Base-by-base conservation (phyloP, 2,888 invertebrate species). In the Cenopis cana region DNA sequence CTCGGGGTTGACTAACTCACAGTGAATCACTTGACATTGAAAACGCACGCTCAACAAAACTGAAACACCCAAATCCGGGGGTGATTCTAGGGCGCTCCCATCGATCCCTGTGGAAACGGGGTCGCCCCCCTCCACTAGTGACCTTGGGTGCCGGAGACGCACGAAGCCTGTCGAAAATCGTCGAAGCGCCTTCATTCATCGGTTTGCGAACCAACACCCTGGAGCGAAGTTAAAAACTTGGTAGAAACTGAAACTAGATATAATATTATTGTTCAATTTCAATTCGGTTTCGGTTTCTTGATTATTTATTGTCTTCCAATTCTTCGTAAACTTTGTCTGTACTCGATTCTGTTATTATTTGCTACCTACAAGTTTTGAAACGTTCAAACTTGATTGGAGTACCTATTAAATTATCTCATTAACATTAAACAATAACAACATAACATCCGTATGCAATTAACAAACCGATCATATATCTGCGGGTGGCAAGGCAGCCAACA, bases 1-100 rank as follows among this genome's bases (percentile, higher is more conserved):
- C 49, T 69, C 73, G 70, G 75, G 69, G 74, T 72, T 74, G 70
- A 74, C 74, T 74, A 74, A 73, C 72, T 69, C 72, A 38, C 77
- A 85, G 87, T 88, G 91, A 89, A 86, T 89, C 87, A 86, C 86
- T 87, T 92, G 93, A 92, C 93, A 93, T 93, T 93, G 93, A 93
- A 91, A 92, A 88, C 82, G 84, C 84, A 85, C 82, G 79, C 79
- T 72, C 76, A 74, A 75, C 81, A 81, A 82, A 84, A 81, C 80
- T 81, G 82, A 82, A 85, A 83, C 85, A 82, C 83, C 85, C 81
- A 85, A 83, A 83, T 84, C 82, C 78, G 76, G 87, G 87, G 87
- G 86, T 82, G 82, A 82, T 84, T 80, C 80, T 80, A 81, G 81
- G 85, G 85, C 84, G 88, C 87, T 85, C 88, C 90, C 93, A 93